Percentiles rank a stretch among this genome's conserved stretches.
phyloP scores from a whole-genome alignment of 2,113 vertebrate species.

The Crotophaga sulcirostris region DNA sequence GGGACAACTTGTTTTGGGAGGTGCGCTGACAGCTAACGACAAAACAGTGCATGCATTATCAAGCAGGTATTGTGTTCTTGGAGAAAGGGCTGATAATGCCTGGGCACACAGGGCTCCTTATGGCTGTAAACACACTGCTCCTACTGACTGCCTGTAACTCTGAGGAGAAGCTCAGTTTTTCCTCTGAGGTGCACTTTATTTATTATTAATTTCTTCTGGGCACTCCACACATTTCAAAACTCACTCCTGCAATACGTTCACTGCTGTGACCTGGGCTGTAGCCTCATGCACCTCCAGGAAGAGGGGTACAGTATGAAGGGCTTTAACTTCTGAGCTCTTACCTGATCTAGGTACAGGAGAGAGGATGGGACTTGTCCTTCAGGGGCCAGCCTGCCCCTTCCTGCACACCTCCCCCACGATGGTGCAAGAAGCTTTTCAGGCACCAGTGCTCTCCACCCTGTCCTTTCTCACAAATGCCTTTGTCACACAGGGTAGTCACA shows the following conservation, averaged over 20 bases:
- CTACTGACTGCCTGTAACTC: not conserved
- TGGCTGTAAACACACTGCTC: not conserved
- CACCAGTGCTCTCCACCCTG: not conserved
- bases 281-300: not conserved
- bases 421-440: accelerated
- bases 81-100: conserved; percentile 27
- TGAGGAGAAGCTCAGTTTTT: not conserved
- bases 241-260: not conserved
- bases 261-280: not conserved
- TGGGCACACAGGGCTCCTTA: not conserved
- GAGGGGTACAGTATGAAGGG: accelerated
- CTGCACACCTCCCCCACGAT: accelerated
- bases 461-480: not conserved
- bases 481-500: not conserved
- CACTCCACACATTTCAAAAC: not conserved
- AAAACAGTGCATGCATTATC: conserved; percentile 12
- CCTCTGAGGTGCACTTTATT: not conserved
- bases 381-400: accelerated
- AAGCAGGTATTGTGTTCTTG: conserved; percentile 9
- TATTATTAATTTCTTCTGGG: not conserved
- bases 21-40: not conserved
- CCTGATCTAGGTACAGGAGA: not conserved
- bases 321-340: not conserved
- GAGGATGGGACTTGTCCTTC: not conserved
- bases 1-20: conserved; percentile 37